Evolutionary conservation across 2,888 invertebrate species (phyloP), one percentile per base, ranked within the genome.

Genomic region (Augochlorella aurata): DNA sequence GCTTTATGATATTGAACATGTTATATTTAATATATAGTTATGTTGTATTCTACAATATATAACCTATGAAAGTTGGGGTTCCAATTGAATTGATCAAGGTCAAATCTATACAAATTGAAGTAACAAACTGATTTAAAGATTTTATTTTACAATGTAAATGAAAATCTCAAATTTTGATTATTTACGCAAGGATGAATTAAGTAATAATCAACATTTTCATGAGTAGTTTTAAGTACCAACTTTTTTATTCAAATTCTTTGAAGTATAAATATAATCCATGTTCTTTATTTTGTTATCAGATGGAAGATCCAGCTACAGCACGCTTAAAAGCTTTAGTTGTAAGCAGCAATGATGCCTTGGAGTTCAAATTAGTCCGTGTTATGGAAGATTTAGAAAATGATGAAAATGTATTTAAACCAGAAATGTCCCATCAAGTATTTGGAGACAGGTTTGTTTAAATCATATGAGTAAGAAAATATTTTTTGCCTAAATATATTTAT

Each of bases 381-480:
- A 93, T 94, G 38, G 93, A 95, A 54, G 97, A 97, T 92, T 92
- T 97, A 52, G 95, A 96, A 82, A 95, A 97, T 93, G 95, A 96
- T 50, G 94, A 94, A 1, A 93, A 94, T 12, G 94, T 94, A 52
- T 98, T 98, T 91, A 94, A 95, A 54, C 98, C 98, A 0, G 96
- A 96, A 77, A 98, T 98, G 97, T 97, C 98, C 73, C 98, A 99
- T 94, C 98, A 99, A 94, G 96, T 98, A 78, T 98, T 98, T 93
- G 98, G 98, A 8, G 97, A 97, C 87, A 96, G 96, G 95, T 95
- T 91, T 88, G 92, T 74, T 74, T 10, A 18, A 18, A 21, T 18
- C 49, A 16, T 49, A 47, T 58, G 65, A 12, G 18, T 49, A 58
- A 14, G 38, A 21, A 49, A 49, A 21, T 70, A 63, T 9, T 69